Evolutionary conservation across 2,888 invertebrate species (phyloP).

Genomic region (Linnaemya tessellans): DNA sequence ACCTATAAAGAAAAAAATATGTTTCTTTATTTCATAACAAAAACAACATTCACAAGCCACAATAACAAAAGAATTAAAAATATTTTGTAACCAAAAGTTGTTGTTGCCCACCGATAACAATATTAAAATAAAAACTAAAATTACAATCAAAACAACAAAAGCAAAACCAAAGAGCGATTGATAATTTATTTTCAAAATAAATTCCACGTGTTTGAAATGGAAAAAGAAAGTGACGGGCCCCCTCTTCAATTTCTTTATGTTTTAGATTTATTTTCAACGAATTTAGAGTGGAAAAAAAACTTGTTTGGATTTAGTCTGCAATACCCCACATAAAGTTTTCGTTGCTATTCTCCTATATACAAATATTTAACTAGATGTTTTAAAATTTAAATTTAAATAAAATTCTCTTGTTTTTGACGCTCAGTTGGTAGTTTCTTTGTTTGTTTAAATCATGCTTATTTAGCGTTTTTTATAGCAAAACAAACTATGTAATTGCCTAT

Average conservation of each 20-base stretch:
- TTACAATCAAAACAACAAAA: slow-evolving; percentile 24
- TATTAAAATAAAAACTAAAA: background rate
- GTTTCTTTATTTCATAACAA: slow-evolving; percentile 7
- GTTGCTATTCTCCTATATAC: background rate
- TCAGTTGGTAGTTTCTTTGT: background rate
- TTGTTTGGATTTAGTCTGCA: slow-evolving; percentile 40
- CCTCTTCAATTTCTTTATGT: slow-evolving; percentile 13
- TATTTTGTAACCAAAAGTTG: background rate
- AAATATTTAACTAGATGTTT: background rate
- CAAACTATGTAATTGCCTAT: too few relatives aligned
- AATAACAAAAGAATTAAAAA: slow-evolving; percentile 17
- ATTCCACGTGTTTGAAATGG: background rate
- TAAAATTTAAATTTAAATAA: background rate
- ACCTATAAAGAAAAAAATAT: background rate
- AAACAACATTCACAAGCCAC: slow-evolving; percentile 15
- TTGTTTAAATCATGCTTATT: slow-evolving; percentile 14
- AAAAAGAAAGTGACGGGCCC: slow-evolving; percentile 41
- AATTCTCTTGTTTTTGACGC: background rate
- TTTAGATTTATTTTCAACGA: slow-evolving; percentile 12
- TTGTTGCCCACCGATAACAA: background rate
- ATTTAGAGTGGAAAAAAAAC: slow-evolving; percentile 16
- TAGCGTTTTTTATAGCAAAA: slow-evolving; percentile 29
- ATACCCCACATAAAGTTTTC: slow-evolving; percentile 18
- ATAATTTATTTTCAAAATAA: background rate
- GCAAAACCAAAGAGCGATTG: background rate